phyloP scores from a whole-genome alignment of 2,113 vertebrate genomes.

The Panthera leo region DNA sequence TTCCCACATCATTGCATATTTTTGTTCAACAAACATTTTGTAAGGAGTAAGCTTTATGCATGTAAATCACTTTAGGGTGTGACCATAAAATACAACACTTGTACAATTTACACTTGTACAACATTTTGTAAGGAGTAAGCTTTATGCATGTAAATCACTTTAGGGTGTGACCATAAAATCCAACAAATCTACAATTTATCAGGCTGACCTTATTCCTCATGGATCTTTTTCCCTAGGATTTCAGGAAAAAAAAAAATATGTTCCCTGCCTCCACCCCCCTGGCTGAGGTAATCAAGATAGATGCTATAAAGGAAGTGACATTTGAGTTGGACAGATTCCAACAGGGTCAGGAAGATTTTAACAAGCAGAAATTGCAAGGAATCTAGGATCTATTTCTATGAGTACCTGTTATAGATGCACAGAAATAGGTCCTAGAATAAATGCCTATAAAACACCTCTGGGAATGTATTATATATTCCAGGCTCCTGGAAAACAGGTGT shows the following conservation, averaged over 20 bases:
- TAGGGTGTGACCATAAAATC: neutral
- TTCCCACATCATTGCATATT: neutral
- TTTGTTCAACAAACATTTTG: neutral
- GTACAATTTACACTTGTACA: neutral
- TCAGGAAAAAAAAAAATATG: neutral
- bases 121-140: neutral
- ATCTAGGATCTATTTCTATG: neutral
- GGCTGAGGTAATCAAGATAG: neutral
- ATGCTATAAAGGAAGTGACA: neutral
- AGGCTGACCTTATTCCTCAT: neutral
- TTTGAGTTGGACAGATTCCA: slow-evolving; percentile 18
- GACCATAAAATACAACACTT: neutral
- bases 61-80: neutral
- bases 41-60: neutral
- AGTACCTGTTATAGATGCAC: neutral
- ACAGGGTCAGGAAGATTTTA: neutral
- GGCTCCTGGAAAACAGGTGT: neutral
- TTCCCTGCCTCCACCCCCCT: neutral
- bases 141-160: neutral
- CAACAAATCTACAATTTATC: neutral
- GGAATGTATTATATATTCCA: neutral
- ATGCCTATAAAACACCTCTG: slow-evolving; percentile 1
- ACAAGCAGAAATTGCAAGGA: neutral
- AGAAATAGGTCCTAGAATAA: slow-evolving; percentile 2
- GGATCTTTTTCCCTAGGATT: neutral